A percentile compares a stretch with the other conserved stretches of the same genome.
Conservation (phyloP, 1,140 invertebrate species). For the Leptonema lineaticorne region DNA sequence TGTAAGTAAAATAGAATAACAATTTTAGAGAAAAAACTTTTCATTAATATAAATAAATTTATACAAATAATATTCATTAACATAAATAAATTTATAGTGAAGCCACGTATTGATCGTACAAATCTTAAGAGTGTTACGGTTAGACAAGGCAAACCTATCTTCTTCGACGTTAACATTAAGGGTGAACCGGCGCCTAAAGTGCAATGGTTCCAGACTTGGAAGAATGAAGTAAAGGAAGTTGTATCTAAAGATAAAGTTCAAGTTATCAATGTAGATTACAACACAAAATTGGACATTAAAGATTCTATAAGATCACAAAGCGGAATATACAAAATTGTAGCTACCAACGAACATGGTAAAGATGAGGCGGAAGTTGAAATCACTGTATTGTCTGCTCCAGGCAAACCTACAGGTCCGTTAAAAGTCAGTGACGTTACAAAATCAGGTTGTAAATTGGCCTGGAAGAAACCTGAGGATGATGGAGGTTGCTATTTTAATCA, state of each 20-base stretch:
- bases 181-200: constrained; percentile 93
- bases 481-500: constrained; percentile 65
- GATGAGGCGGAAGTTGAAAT: constrained; percentile 94
- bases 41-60: not conserved
- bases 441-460: constrained; percentile 82
- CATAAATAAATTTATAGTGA: constrained; percentile 63
- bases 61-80: not conserved
- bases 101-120: constrained; percentile 94
- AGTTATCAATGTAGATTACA: constrained; percentile 88
- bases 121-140: constrained; percentile 89
- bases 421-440: constrained; percentile 93
- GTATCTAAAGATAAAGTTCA: constrained; percentile 56
- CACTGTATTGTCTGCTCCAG: constrained; percentile 82
- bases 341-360: constrained; percentile 88
- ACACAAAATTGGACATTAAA: constrained; percentile 87
- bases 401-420: constrained; percentile 86
- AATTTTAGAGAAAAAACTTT: not conserved
- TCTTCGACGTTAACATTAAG: constrained; percentile 90
- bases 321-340: constrained; percentile 88
- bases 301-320: constrained; percentile 82
- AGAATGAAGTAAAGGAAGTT: constrained; percentile 56
- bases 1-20: constrained; percentile 61
- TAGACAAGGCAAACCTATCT: constrained; percentile 87
- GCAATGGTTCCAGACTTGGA: constrained; percentile 77
- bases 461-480: constrained; percentile 98